Evolutionary conservation across 2,113 vertebrate species (phyloP).

Genomic region (Tenebrosternarchus preto): DNA sequence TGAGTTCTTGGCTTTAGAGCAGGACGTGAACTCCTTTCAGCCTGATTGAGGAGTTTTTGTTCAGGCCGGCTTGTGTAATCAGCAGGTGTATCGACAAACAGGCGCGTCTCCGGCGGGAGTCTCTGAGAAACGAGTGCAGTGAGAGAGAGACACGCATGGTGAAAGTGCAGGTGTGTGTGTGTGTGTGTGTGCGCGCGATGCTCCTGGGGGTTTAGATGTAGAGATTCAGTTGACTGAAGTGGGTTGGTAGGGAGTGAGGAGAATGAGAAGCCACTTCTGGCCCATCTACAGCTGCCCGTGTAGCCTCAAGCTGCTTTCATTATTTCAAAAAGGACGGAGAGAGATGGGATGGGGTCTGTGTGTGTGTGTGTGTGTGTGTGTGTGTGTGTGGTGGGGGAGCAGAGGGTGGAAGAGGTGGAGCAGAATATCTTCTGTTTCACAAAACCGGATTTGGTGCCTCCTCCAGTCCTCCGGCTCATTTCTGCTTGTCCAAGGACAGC

Average conservation of each 20-base stretch:
- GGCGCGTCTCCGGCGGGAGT: background rate
- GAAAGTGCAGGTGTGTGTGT: conserved; percentile 34
- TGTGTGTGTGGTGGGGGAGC: too few relatives aligned
- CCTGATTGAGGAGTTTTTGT: conserved; percentile 23
- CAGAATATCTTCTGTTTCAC: conserved; percentile 64
- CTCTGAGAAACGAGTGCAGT: background rate
- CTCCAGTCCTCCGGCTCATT: conserved; percentile 10
- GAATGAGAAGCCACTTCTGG: conserved; percentile 64
- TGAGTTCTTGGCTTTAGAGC: background rate
- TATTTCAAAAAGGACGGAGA: conserved; percentile 70
- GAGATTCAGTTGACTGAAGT: conserved; percentile 68
- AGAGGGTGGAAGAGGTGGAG: too few relatives aligned
- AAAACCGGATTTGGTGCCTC: conserved; percentile 60
- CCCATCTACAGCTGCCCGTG: conserved; percentile 66
- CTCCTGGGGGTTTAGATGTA: conserved; percentile 67
- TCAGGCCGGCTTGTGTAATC: conserved; percentile 11
- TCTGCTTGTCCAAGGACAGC: conserved; percentile 23
- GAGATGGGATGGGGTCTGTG: too few relatives aligned
- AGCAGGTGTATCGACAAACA: background rate
- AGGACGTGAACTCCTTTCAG: conserved; percentile 11
- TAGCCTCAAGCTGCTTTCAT: conserved; percentile 73
- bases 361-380: too few relatives aligned
- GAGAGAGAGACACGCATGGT: background rate
- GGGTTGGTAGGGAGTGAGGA: conserved; percentile 65
- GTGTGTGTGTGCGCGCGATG: conserved; percentile 56